phyloP scores from a whole-genome alignment of 2,888 invertebrate genomes.

The Hesperia comma region DNA sequence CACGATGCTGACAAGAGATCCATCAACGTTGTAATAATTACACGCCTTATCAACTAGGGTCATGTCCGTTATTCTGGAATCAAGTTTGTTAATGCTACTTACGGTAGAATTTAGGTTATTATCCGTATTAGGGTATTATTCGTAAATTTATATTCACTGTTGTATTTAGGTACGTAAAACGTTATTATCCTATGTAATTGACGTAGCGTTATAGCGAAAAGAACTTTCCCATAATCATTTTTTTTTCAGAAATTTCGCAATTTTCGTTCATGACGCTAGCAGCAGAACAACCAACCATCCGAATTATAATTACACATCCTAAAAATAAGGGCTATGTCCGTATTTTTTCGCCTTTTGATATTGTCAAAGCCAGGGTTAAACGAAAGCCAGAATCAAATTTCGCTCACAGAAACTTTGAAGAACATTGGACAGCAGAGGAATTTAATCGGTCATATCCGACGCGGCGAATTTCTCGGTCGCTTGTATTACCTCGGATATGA shows the following conservation, averaged over 20 bases:
- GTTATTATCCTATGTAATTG: no score
- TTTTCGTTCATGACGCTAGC: conserved; percentile 21
- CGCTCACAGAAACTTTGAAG: conserved; percentile 25
- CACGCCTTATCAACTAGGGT: not conserved
- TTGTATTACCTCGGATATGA: conserved; percentile 10
- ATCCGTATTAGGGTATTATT: no score
- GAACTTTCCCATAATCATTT: no score
- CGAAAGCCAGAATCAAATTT: conserved; percentile 21
- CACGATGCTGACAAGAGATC: not conserved
- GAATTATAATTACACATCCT: conserved; percentile 30
- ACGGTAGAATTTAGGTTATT: no score
- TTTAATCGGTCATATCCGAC: conserved; percentile 31
- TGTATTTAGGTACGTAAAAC: no score
- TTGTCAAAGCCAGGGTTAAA: conserved; percentile 41
- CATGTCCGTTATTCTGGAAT: no score
- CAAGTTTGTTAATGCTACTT: no score
- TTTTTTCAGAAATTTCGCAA: not conserved
- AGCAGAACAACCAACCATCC: conserved; percentile 14
- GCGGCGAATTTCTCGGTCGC: conserved; percentile 17
- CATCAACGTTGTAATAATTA: not conserved
- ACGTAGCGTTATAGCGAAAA: no score
- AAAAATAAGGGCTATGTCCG: conserved; percentile 42
- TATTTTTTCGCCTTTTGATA: conserved; percentile 26
- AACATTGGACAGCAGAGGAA: conserved; percentile 18
- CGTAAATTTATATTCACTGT: no score